phyloP scores from a whole-genome alignment of 2,797 vertebrate genomes.

The Neosilurus hyrtlii region DNA sequence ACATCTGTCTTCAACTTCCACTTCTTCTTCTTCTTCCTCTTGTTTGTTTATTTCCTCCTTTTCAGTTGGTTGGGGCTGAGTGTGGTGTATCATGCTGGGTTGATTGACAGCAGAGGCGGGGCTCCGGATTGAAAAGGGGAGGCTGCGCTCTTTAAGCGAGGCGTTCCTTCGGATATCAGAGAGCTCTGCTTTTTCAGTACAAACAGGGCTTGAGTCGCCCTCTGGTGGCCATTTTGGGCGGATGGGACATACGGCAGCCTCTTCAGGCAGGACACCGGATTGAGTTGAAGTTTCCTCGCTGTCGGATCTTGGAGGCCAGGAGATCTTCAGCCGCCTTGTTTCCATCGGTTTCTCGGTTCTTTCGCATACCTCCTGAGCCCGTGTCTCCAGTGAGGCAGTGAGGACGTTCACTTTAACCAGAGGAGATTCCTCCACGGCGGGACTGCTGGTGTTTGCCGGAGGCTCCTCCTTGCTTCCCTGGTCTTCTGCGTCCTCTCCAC shows the following conservation, averaged over 20 bases:
- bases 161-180: conserved; percentile 77
- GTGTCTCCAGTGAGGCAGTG: conserved; percentile 87
- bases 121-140: conserved; percentile 73
- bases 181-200: conserved; percentile 74
- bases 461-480: conserved; percentile 57
- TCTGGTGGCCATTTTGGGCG: conserved; percentile 83
- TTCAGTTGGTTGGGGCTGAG: conserved; percentile 47
- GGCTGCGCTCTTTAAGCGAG: conserved; percentile 86
- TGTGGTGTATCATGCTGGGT: conserved; percentile 53
- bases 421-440: conserved; percentile 88
- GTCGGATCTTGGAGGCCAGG: conserved; percentile 85
- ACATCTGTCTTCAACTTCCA: conserved; percentile 42
- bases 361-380: conserved; percentile 61
- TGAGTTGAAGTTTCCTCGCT: conserved; percentile 54
- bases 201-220: conserved; percentile 69
- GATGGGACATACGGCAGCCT: conserved; percentile 51
- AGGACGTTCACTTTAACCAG: conserved; percentile 88
- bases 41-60: conserved; percentile 53
- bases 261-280: conserved; percentile 57
- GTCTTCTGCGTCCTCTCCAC: conserved; percentile 70
- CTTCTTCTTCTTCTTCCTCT: conserved; percentile 43
- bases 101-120: conserved; percentile 5
- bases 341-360: conserved; percentile 79
- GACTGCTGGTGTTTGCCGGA: conserved; percentile 66
- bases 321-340: conserved; percentile 85